Conservation (phyloP, 2,113 vertebrate species). For the Triplophysa tibetana region DNA sequence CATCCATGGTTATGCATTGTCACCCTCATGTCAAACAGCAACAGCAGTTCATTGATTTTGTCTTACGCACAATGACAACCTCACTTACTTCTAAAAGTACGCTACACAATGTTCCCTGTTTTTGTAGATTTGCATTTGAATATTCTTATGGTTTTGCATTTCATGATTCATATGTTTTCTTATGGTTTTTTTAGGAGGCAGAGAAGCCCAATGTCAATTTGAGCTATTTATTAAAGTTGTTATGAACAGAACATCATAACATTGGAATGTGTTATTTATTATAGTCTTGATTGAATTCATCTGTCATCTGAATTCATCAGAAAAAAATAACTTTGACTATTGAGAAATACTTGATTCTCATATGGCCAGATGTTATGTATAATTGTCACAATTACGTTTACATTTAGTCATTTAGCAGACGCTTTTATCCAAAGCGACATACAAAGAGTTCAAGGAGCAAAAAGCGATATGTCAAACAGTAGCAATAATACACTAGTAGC, state of each 20-base stretch:
- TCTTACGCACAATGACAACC: background rate
- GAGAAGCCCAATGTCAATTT: background rate
- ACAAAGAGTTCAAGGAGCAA: too few species aligned
- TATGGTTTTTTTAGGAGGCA: too few species aligned
- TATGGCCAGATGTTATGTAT: too few species aligned
- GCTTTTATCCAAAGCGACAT: too few species aligned
- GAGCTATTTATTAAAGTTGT: too few species aligned
- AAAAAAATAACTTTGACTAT: too few species aligned
- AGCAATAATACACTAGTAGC: too few species aligned
- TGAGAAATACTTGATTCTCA: too few species aligned
- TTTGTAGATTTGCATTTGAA: background rate
- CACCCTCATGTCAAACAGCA: background rate
- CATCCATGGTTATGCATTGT: background rate
- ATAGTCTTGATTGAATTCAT: background rate
- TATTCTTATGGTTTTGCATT: background rate
- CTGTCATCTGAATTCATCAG: too few species aligned
- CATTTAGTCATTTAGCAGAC: too few species aligned
- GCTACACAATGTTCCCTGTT: background rate
- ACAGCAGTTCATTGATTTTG: slow-evolving; percentile 13
- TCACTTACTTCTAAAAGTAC: slow-evolving; percentile 13
- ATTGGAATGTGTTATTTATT: background rate
- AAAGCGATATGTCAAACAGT: too few species aligned
- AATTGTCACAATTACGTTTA: too few species aligned
- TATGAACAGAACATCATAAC: background rate
- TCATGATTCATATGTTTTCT: background rate